phyloP scores from a whole-genome alignment of 1,140 invertebrate genomes.

The Scaptomyza hsui region DNA sequence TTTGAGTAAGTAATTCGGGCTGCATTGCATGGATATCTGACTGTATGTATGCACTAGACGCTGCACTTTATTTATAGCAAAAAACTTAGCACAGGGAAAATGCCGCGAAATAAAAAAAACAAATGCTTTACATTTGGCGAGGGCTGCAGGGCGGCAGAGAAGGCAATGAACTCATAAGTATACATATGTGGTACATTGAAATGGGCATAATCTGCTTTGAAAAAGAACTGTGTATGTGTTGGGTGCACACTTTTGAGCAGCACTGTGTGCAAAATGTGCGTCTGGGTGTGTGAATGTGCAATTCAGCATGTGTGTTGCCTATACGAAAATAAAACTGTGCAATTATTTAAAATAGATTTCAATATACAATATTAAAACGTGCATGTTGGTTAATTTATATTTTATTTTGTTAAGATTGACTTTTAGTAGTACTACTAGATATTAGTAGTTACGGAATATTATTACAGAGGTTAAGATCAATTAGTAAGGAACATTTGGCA shows the following conservation, averaged over 20 bases:
- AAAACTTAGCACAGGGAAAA: slow-evolving; percentile 22
- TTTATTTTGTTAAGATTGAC: slow-evolving; percentile 54
- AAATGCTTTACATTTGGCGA: slow-evolving; percentile 38
- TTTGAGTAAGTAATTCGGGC: slow-evolving; percentile 57
- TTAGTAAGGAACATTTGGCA: slow-evolving; percentile 61
- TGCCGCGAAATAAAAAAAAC: slow-evolving; percentile 37
- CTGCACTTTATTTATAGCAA: slow-evolving; percentile 62
- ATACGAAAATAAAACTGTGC: slow-evolving; percentile 51
- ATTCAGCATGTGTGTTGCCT: slow-evolving; percentile 36
- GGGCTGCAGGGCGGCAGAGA: slow-evolving; percentile 57
- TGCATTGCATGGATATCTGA: slow-evolving; percentile 60
- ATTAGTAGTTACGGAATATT: slow-evolving; percentile 32
- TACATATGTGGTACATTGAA: slow-evolving; percentile 49
- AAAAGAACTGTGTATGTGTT: slow-evolving; percentile 31
- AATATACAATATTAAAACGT: slow-evolving; percentile 71
- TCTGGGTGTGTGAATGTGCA: slow-evolving; percentile 22
- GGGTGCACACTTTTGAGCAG: slow-evolving; percentile 38
- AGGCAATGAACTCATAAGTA: slow-evolving; percentile 74
- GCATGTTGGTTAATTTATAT: slow-evolving; percentile 70
- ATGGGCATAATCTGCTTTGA: slow-evolving; percentile 55
- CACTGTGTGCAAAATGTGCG: slow-evolving; percentile 42
- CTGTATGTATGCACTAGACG: slow-evolving; percentile 27
- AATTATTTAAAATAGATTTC: slow-evolving; percentile 33
- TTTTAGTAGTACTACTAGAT: slow-evolving; percentile 32
- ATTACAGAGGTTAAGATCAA: slow-evolving; percentile 58